phyloP scores from a whole-genome alignment of 2,113 vertebrate species.

The Podarcis raffonei region DNA sequence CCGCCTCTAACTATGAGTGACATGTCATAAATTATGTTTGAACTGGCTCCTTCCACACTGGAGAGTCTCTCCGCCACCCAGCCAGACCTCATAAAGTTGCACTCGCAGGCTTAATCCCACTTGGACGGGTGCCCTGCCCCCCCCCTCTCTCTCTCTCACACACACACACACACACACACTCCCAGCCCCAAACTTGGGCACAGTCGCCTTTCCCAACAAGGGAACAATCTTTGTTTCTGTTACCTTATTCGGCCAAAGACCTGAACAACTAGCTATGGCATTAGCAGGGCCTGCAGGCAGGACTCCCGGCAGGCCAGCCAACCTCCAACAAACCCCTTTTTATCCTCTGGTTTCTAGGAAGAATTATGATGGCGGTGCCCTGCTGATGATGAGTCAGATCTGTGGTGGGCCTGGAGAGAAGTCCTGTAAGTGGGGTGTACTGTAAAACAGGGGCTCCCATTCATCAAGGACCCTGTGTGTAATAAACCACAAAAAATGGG shows the following conservation, averaged over 20 bases:
- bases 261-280: conserved; percentile 80
- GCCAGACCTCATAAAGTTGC: conserved; percentile 67
- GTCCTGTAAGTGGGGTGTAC: conserved; percentile 84
- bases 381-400: conserved; percentile 84
- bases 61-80: conserved; percentile 70
- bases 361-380: conserved; percentile 84
- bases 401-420: conserved; percentile 84
- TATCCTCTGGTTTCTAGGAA: conserved; percentile 85
- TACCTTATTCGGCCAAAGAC: conserved; percentile 81
- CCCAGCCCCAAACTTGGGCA: conserved; percentile 58
- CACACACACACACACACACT: too few species aligned
- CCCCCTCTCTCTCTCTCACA: neutral
- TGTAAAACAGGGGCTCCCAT: conserved; percentile 86
- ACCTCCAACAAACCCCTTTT: conserved; percentile 89
- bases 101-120: conserved; percentile 78
- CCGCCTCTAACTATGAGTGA: conserved; percentile 70
- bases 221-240: conserved; percentile 84
- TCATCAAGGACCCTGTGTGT: conserved; percentile 81
- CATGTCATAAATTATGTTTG: conserved; percentile 72
- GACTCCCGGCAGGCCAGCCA: conserved; percentile 82
- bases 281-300: conserved; percentile 78
- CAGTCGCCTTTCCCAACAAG: conserved; percentile 74
- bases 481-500: conserved; percentile 80
- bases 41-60: conserved; percentile 62
- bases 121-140: conserved; percentile 77